Percentiles rank a stretch among this genome's conserved stretches.
These are phyloP conservation scores for Ciconia maguari DNA, from an alignment of 2,113 vertebrate species.

Conservation along the genomic window DNA sequence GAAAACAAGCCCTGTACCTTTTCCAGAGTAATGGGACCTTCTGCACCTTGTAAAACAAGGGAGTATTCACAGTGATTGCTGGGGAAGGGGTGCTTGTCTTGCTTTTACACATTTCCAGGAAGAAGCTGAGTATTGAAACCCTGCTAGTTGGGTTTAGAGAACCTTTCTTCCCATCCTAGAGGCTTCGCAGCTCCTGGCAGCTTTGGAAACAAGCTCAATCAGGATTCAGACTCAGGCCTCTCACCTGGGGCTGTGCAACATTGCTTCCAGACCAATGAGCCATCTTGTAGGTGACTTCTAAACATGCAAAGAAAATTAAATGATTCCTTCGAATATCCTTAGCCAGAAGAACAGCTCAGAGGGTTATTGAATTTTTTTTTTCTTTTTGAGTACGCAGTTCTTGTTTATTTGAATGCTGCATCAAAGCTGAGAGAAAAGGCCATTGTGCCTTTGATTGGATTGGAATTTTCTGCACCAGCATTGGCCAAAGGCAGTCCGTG, in stretches of 20 bases:
- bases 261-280: background rate
- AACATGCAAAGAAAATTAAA: conserved; percentile 63
- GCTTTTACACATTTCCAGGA: background rate
- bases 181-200: background rate
- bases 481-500: background rate
- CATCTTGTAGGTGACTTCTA: conserved; percentile 42
- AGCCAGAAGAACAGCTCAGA: conserved; percentile 45
- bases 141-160: background rate
- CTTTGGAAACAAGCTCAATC: background rate
- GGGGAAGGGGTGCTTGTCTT: background rate
- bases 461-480: background rate
- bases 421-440: conserved; percentile 20
- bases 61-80: background rate
- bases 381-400: background rate
- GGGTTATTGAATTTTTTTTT: background rate
- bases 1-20: background rate
- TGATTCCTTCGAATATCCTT: conserved; percentile 8
- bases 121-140: background rate
- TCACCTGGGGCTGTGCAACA: background rate
- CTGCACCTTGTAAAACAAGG: background rate
- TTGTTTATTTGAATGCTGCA: conserved; percentile 52
- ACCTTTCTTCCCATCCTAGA: background rate
- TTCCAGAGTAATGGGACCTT: background rate
- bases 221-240: background rate
- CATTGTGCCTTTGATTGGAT: background rate